A percentile compares a stretch with the other conserved stretches of the same genome.
phyloP scores from a whole-genome alignment of 2,113 vertebrate species.

The Ctenomys sociabilis region DNA sequence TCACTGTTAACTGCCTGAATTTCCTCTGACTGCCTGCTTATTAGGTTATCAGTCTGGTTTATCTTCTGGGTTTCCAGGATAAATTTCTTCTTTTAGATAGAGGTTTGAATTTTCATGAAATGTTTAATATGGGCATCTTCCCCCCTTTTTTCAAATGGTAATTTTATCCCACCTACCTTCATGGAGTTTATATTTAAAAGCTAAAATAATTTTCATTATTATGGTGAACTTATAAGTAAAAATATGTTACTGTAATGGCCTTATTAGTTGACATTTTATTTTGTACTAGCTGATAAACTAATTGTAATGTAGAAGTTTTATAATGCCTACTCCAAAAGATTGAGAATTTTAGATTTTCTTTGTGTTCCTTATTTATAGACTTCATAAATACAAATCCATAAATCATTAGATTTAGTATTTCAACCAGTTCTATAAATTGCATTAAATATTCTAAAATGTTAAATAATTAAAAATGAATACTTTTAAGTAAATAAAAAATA shows the following conservation, averaged over 20 bases:
- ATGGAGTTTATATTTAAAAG: constrained; percentile 19
- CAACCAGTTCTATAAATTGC: neutral
- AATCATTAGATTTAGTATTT: constrained; percentile 10
- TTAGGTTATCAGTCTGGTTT: neutral
- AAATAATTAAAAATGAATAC: constrained; percentile 15
- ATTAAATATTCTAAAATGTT: constrained; percentile 41
- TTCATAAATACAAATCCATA: neutral
- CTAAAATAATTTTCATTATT: constrained; percentile 21
- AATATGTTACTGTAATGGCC: constrained; percentile 55
- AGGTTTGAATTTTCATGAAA: constrained; percentile 54
- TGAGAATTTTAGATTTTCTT: neutral
- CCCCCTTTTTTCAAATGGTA: neutral
- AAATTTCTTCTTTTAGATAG: constrained; percentile 33
- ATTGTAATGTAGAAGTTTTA: constrained; percentile 28
- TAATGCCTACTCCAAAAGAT: neutral
- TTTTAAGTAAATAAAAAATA: constrained; percentile 45
- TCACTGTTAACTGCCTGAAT: neutral
- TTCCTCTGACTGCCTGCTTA: neutral
- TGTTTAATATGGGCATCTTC: neutral
- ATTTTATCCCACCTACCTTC: neutral
- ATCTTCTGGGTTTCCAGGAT: neutral
- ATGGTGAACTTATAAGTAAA: neutral
- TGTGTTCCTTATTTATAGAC: neutral
- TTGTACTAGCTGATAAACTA: constrained; percentile 49
- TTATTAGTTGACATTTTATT: constrained; percentile 59